Conservation (phyloP, 30 jellyfish, hydroid and myxozoan species). For the Aurelia coerulea region DNA sequence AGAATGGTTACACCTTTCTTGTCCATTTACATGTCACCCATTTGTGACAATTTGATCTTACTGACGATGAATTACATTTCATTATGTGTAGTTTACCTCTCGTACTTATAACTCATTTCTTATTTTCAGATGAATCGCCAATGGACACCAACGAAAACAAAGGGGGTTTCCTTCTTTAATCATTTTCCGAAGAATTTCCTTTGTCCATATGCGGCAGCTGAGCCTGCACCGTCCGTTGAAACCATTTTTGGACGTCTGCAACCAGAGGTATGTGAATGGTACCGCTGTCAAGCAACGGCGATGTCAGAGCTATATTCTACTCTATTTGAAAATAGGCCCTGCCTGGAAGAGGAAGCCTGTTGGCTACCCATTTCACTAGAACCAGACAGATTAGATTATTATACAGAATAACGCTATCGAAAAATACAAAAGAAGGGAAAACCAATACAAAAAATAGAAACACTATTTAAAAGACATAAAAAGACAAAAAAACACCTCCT, state of each 20-base stretch:
- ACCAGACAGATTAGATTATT: too few relatives aligned
- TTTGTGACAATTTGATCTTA: background rate
- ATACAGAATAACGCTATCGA: too few relatives aligned
- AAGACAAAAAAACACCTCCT: background rate
- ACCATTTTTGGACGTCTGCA: background rate
- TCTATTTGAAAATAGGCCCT: background rate
- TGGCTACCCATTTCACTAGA: too few relatives aligned
- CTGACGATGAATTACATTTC: background rate
- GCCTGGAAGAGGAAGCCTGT: background rate
- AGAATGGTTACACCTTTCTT: background rate
- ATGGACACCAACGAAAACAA: background rate
- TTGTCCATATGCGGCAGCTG: background rate
- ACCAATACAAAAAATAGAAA: too few relatives aligned
- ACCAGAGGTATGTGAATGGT: constrained; percentile 18
- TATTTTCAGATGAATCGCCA: background rate
- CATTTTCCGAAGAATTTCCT: constrained; percentile 20
- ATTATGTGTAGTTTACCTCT: background rate
- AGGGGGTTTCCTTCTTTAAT: background rate
- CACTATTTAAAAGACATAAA: too few relatives aligned
- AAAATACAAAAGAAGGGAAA: too few relatives aligned
- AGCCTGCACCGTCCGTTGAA: background rate
- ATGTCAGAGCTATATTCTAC: constrained; percentile 9
- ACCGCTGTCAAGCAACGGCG: background rate
- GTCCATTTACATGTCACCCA: background rate
- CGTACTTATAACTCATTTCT: background rate